Base-by-base conservation (phyloP, 1,140 invertebrate species). In the Ceratina calcarata region DNA sequence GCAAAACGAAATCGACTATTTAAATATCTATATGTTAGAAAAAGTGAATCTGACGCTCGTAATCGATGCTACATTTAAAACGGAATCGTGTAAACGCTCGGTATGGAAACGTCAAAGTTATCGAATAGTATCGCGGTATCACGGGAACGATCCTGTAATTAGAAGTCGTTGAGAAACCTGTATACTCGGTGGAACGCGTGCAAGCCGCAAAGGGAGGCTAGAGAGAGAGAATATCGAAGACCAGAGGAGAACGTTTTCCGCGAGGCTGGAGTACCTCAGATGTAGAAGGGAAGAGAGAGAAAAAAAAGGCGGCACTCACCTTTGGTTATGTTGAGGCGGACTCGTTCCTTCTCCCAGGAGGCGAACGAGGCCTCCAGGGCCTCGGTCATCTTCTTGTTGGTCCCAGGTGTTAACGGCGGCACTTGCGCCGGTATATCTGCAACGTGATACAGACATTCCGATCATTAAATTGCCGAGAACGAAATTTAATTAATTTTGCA, bases 351-450 rank as follows among this genome's bases (percentile, higher is more conserved):
- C 94, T 99, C 98, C 97, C 98, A 99, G 87, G 97, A 98, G 89
- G 97, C 97, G 93, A 99, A 99, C 89, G 97, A 98, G 90, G 97
- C 97, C 92, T 98, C 97, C 64, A 99, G 95, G 89, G 98, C 98
- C 95, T 99, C 98, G 87, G 97, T 97, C 96, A 99, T 98, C 94
- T 99, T 99, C 94, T 98, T 98, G 94, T 99, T 99, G 90, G 98
- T 99, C 90, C 98, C 98, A 78, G 98, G 98, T 86, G 98, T 99
- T 85, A 99, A 95, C 81, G 98, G 98, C 87, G 98, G 98, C 94
- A 99, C 97, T 94, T 98, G 97, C 90, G 96, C 96, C 92, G 97
- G 97, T 91, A 98, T 97, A 95, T 98, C 97, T 98, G 95, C 49
- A 96, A 96, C 79, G 91, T 78, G 84, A 12, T 1, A 51, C 16